Evolutionary conservation across 2,113 vertebrate species (phyloP).

Genomic region (Corythoichthys intestinalis): DNA sequence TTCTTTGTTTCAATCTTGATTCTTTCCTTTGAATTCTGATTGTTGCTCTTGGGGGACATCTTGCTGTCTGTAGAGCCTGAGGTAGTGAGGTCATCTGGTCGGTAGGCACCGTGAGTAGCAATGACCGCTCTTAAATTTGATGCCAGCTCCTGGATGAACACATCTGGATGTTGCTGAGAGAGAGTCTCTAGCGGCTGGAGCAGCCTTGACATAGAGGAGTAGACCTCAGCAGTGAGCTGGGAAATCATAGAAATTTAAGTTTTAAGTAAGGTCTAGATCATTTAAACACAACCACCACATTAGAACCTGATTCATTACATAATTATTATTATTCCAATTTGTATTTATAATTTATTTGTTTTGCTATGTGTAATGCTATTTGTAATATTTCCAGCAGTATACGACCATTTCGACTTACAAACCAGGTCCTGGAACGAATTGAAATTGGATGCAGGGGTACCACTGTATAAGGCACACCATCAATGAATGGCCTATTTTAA

Average conservation of each 20-base stretch:
- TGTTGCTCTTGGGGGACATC: background rate
- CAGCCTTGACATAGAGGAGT: constrained; percentile 72
- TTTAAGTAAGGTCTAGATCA: background rate
- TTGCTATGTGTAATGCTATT: too few species aligned
- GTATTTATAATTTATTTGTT: too few species aligned
- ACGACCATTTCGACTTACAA: too few species aligned
- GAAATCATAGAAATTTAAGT: background rate
- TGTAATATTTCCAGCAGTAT: too few species aligned
- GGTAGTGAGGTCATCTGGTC: constrained; percentile 35
- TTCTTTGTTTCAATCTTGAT: background rate
- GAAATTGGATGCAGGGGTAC: too few species aligned
- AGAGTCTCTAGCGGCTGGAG: constrained; percentile 77
- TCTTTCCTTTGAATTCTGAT: background rate
- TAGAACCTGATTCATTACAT: too few species aligned
- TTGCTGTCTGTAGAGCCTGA: background rate
- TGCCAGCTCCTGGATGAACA: constrained; percentile 82
- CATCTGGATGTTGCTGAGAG: constrained; percentile 76
- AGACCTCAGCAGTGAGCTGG: constrained; percentile 79
- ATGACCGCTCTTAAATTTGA: constrained; percentile 80
- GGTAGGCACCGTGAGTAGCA: constrained; percentile 82
- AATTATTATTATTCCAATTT: too few species aligned
- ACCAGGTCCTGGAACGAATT: too few species aligned
- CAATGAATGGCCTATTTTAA: too few species aligned
- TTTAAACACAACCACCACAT: too few species aligned
- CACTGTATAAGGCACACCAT: too few species aligned